phyloP scores from a whole-genome alignment of 1,140 invertebrate species.

The Mercenaria mercenaria region DNA sequence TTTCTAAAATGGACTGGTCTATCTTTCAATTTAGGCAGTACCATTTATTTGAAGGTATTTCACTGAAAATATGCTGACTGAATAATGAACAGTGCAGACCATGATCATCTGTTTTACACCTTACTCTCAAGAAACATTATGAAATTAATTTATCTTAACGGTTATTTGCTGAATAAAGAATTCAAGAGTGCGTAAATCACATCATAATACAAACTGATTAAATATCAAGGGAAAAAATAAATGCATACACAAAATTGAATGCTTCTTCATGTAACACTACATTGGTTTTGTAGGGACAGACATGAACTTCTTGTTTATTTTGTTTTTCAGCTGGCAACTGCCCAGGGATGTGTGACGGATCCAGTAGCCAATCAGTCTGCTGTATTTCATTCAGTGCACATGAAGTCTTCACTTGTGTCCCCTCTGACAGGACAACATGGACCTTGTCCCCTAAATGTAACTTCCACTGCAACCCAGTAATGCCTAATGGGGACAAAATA shows the following conservation, averaged over 20 bases:
- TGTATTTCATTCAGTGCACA: constrained; percentile 26
- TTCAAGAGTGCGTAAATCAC: no score
- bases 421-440: constrained; percentile 14
- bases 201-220: no score
- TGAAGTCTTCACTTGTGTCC: background rate
- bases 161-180: no score
- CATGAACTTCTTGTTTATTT: constrained; percentile 11
- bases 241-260: constrained; percentile 58
- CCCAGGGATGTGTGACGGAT: background rate
- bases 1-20: no score
- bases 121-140: no score
- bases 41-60: no score
- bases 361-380: constrained; percentile 41
- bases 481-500: background rate
- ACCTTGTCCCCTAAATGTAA: background rate
- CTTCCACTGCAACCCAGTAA: constrained; percentile 54
- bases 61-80: no score
- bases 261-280: constrained; percentile 39
- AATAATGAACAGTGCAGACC: no score
- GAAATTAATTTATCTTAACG: no score
- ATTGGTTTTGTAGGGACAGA: background rate
- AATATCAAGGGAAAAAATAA: no score
- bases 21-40: no score
- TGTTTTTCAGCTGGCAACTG: constrained; percentile 3
- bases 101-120: no score